phyloP scores from a whole-genome alignment of 2,113 vertebrate species.

The Petrocephalus microphthalmus region DNA sequence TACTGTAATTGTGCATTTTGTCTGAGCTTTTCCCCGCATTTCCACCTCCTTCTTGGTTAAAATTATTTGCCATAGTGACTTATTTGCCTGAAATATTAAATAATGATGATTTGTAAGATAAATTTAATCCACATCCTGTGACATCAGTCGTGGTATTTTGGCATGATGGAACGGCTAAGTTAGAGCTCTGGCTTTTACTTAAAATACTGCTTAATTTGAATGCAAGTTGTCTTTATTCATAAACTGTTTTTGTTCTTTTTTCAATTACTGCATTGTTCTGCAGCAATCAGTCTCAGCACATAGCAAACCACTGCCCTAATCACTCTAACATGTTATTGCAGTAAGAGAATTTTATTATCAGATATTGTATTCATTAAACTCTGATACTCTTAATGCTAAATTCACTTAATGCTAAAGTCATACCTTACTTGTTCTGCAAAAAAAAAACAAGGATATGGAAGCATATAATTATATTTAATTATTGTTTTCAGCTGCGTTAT shows the following conservation, averaged over 20 bases:
- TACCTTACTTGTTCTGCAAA: neutral
- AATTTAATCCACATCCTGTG: neutral
- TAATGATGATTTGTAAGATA: neutral
- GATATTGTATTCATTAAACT: neutral
- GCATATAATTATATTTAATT: neutral
- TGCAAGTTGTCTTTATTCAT: neutral
- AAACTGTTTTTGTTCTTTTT: neutral
- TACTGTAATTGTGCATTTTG: neutral
- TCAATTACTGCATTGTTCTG: neutral
- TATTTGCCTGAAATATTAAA: neutral
- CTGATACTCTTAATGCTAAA: neutral
- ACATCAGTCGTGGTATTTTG: neutral
- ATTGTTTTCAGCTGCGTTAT: neutral
- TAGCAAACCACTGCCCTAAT: neutral
- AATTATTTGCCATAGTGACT: neutral
- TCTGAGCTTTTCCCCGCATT: neutral
- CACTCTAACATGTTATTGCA: neutral
- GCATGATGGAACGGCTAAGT: neutral
- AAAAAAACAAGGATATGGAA: neutral
- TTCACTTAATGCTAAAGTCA: neutral
- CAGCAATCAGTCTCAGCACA: neutral
- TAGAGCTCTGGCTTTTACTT: neutral
- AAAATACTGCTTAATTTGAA: neutral
- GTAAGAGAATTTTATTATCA: neutral
- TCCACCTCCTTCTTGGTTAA: neutral